Percentiles rank a stretch among this genome's conserved stretches.
These are phyloP conservation scores for Mastigias papua DNA, from an alignment of 30 jellyfish, hydroid and myxozoan genomes.

Conservation along the genomic window DNA sequence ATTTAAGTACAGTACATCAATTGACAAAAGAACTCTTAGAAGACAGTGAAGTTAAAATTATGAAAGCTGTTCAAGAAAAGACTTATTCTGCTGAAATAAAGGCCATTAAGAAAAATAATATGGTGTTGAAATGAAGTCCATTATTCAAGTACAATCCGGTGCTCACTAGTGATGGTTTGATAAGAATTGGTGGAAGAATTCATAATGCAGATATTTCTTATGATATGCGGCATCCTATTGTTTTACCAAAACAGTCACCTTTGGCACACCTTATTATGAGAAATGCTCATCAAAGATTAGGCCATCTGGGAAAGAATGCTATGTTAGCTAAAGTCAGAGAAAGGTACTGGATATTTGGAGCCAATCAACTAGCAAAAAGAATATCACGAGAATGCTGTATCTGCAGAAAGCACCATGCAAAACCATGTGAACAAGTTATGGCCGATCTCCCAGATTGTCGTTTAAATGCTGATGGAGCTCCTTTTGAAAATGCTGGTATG, in stretches of 20 bases:
- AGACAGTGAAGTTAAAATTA: constrained; percentile 34
- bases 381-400: constrained; percentile 14
- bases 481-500: constrained; percentile 53
- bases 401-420: constrained; percentile 41
- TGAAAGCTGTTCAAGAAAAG: constrained; percentile 17
- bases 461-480: constrained; percentile 42
- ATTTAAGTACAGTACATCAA: constrained; percentile 8
- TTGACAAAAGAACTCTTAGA: constrained; percentile 24
- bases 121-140: constrained; percentile 50
- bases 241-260: constrained; percentile 49
- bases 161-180: constrained; percentile 54
- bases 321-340: constrained; percentile 31
- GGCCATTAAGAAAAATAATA: constrained; percentile 42
- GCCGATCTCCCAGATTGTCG: constrained; percentile 33
- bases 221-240: constrained; percentile 70
- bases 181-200: constrained; percentile 23
- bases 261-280: constrained; percentile 32
- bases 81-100: constrained; percentile 42
- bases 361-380: constrained; percentile 38
- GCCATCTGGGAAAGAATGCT: constrained; percentile 55
- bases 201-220: constrained; percentile 22
- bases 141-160: constrained; percentile 37
- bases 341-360: constrained; percentile 48
- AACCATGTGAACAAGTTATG: constrained; percentile 11
- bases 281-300: constrained; percentile 53